Evolutionary conservation across 2,888 invertebrate genomes (phyloP).

Genomic region (Andrena fulva): DNA sequence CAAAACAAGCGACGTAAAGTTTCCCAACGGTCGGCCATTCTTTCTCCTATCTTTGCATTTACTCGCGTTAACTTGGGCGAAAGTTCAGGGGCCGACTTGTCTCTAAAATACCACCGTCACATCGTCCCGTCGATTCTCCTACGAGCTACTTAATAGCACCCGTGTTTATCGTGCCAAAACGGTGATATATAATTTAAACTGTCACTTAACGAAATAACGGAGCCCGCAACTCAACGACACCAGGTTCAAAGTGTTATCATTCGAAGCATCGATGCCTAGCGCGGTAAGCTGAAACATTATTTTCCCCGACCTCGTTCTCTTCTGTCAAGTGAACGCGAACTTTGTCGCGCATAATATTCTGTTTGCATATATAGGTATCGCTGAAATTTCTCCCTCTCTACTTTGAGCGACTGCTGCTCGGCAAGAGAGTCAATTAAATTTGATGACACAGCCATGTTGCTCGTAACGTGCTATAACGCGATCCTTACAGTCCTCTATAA

Average conservation of each 20-base stretch:
- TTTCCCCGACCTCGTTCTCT: background rate
- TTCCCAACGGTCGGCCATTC: constrained; percentile 53
- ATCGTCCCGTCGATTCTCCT: constrained; percentile 12
- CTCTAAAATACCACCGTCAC: constrained; percentile 43
- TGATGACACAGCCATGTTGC: constrained; percentile 24
- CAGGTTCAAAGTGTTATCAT: too few relatives aligned
- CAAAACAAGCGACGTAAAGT: constrained; percentile 58
- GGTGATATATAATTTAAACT: background rate
- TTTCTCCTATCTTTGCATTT: constrained; percentile 49
- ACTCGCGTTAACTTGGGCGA: constrained; percentile 49
- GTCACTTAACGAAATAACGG: background rate
- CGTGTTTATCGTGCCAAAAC: background rate
- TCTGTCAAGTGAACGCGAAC: constrained; percentile 10
- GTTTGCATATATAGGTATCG: constrained; percentile 19
- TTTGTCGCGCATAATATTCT: constrained; percentile 5
- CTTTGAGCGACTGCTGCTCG: background rate
- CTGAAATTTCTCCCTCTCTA: constrained; percentile 36
- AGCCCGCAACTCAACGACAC: background rate
- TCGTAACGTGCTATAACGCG: constrained; percentile 9
- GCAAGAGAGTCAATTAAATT: constrained; percentile 31
- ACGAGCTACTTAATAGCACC: constrained; percentile 18
- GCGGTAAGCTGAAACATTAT: background rate
- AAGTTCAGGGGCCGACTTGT: constrained; percentile 25
- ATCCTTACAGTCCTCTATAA: constrained; percentile 18
- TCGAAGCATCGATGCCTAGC: too few relatives aligned